These are phyloP conservation scores for Crocallis elinguaria DNA, from an alignment of 2,888 invertebrate species.

Conservation along the genomic window DNA sequence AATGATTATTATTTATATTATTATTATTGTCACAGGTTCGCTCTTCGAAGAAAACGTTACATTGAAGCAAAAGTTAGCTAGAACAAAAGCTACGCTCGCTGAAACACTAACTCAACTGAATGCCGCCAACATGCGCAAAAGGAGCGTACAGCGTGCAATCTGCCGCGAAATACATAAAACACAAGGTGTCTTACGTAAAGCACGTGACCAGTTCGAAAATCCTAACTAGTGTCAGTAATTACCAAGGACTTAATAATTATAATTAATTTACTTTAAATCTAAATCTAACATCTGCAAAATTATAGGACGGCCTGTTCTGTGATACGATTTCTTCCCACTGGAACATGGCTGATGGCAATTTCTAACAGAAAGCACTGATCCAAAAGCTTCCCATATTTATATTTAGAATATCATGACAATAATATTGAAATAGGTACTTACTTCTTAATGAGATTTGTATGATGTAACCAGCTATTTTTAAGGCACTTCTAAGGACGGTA, in stretches of 20 bases:
- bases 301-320: not conserved
- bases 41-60: constrained; percentile 87
- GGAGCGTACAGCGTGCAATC: constrained; percentile 93
- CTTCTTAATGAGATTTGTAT: not conserved
- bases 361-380: constrained; percentile 8
- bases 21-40: constrained; percentile 59
- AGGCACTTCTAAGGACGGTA: not conserved
- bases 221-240: constrained; percentile 41
- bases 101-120: constrained; percentile 91
- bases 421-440: not conserved
- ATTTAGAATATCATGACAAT: constrained; percentile 6
- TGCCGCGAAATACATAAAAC: constrained; percentile 92
- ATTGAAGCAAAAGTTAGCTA: constrained; percentile 88
- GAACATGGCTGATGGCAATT: not conserved
- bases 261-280: too few relatives aligned
- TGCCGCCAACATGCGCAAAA: constrained; percentile 91
- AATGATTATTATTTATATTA: not conserved
- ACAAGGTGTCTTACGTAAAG: constrained; percentile 90
- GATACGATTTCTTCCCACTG: not conserved
- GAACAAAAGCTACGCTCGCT: constrained; percentile 90
- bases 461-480: not conserved
- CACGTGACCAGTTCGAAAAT: constrained; percentile 89
- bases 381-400: constrained; percentile 1
- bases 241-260: too few relatives aligned
- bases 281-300: not conserved